phyloP scores from a whole-genome alignment of 2,797 vertebrate genomes.

The Prunella strophiata region DNA sequence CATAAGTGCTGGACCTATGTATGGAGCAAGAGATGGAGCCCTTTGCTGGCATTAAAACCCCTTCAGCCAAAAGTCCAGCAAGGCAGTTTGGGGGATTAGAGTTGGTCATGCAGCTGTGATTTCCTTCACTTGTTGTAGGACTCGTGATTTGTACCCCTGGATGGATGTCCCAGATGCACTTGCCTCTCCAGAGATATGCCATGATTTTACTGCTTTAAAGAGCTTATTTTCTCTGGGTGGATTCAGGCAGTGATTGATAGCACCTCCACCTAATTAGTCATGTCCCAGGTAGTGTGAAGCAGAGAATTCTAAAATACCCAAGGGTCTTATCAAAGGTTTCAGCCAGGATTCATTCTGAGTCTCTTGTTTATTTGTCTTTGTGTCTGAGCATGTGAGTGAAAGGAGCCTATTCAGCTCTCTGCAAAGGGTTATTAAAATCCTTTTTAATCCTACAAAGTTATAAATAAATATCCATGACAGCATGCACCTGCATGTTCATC shows the following conservation, averaged over 20 bases:
- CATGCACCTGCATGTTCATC: background rate
- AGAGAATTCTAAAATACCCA: background rate
- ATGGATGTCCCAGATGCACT: background rate
- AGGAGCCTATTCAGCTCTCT: background rate
- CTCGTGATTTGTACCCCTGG: background rate
- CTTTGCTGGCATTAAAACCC: background rate
- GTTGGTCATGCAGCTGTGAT: background rate
- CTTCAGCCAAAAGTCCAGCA: background rate
- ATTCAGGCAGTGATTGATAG: background rate
- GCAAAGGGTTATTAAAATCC: constrained; percentile 30
- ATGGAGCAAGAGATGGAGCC: background rate
- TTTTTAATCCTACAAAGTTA: constrained; percentile 20
- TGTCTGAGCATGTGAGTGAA: background rate
- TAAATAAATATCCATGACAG: background rate
- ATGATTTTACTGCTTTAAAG: background rate
- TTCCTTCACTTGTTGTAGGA: background rate
- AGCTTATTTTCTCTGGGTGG: background rate
- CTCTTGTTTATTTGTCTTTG: constrained; percentile 24
- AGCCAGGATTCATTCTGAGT: background rate
- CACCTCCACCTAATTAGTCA: background rate
- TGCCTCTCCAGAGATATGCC: background rate
- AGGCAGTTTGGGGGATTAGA: background rate
- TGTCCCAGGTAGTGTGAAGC: background rate
- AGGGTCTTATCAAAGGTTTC: constrained; percentile 30
- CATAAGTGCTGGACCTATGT: accelerated